phyloP scores from a whole-genome alignment of 2,888 invertebrate species.

The Cylindroiulus punctatus region DNA sequence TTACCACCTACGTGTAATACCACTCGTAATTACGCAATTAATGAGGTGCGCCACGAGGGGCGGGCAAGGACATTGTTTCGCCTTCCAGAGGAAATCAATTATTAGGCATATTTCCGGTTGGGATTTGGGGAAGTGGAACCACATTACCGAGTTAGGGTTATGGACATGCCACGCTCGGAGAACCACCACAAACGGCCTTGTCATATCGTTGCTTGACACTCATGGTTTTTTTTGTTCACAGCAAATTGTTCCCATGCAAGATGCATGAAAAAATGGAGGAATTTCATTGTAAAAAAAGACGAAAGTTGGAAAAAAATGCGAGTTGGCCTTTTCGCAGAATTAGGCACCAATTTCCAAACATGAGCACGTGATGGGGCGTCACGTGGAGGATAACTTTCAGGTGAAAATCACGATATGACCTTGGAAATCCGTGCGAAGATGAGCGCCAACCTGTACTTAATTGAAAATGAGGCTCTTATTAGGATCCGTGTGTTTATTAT shows the following conservation, averaged over 20 bases:
- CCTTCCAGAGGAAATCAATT: slow-evolving; percentile 8
- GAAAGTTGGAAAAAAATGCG: not conserved
- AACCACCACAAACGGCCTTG: slow-evolving; percentile 10
- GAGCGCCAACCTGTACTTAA: not conserved
- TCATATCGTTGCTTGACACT: not conserved
- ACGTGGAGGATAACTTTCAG: not conserved
- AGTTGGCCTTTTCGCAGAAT: not conserved
- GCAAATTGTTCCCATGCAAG: not conserved
- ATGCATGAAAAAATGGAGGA: not conserved
- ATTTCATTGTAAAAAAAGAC: not conserved
- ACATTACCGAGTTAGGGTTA: not conserved
- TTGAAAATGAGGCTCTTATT: not conserved
- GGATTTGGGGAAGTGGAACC: slow-evolving; percentile 27
- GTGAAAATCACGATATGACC: not conserved
- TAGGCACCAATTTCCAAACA: not conserved
- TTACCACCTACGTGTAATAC: not conserved
- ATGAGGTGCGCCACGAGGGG: not conserved
- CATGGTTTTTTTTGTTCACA: not conserved
- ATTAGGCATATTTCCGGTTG: slow-evolving; percentile 9
- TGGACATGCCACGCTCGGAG: not conserved
- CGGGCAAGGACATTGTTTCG: not conserved
- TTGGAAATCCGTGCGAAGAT: not conserved
- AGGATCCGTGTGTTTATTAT: not conserved
- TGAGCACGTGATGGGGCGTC: not conserved
- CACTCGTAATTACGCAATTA: slow-evolving; percentile 1